Evolutionary conservation across 2,113 vertebrate species (phyloP).

Genomic region (Nanorana parkeri): DNA sequence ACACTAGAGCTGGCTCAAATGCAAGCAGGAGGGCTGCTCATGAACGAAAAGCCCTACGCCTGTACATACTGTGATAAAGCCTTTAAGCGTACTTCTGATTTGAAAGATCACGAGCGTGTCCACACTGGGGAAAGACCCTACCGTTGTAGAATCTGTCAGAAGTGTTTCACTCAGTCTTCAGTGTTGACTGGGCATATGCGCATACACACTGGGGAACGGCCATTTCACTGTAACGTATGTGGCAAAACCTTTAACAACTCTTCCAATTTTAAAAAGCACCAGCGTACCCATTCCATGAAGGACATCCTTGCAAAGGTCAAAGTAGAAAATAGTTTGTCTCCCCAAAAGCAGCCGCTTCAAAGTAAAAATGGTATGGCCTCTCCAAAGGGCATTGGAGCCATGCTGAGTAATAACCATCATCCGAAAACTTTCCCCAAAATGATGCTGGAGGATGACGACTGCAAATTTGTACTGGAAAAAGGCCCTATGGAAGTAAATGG

Average conservation of each 20-base stretch:
- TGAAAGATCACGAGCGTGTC: conserved; percentile 65
- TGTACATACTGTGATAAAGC: conserved; percentile 69
- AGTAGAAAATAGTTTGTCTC: background rate
- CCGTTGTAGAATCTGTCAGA: conserved; percentile 32
- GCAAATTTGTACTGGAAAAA: conserved; percentile 5
- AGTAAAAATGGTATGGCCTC: conserved; percentile 39
- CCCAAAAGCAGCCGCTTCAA: conserved; percentile 22
- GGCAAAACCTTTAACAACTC: conserved; percentile 66
- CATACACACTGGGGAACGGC: conserved; percentile 69
- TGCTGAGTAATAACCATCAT: background rate
- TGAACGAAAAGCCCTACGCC: conserved; percentile 65
- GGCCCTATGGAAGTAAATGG: conserved; percentile 2
- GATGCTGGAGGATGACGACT: conserved; percentile 21
- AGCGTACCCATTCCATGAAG: conserved; percentile 63
- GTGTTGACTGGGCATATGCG: conserved; percentile 66
- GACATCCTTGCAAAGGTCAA: conserved; percentile 38
- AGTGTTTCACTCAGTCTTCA: conserved; percentile 62
- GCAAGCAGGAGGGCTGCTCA: background rate
- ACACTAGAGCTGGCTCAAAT: background rate
- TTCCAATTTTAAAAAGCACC: conserved; percentile 69
- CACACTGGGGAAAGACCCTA: conserved; percentile 53
- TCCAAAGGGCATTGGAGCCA: conserved; percentile 1
- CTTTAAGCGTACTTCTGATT: conserved; percentile 67
- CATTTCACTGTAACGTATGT: conserved; percentile 65
- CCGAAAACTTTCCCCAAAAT: background rate